phyloP scores from a whole-genome alignment of 1,140 invertebrate genomes.

The Mya arenaria region DNA sequence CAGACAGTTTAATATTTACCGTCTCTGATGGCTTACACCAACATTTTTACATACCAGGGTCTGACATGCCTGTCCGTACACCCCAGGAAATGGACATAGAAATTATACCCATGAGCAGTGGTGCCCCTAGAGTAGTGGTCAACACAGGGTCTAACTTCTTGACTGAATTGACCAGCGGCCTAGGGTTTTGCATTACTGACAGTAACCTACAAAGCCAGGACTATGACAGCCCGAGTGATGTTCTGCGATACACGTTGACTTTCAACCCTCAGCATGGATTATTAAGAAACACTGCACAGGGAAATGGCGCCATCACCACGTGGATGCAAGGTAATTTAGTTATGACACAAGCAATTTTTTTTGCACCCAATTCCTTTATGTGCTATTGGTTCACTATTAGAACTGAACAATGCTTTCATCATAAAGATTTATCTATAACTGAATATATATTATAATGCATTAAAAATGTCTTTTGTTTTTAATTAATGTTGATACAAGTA shows the following conservation, averaged over 20 bases:
- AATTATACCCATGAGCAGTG: constrained; percentile 80
- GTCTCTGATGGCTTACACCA: constrained; percentile 80
- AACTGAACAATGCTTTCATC: no score
- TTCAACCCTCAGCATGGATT: constrained; percentile 76
- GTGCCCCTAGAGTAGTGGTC: constrained; percentile 73
- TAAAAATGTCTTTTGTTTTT: no score
- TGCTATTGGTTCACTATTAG: no score
- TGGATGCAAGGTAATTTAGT: constrained; percentile 80
- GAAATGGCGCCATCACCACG: constrained; percentile 68
- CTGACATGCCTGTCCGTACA: constrained; percentile 63
- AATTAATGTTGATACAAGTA: no score
- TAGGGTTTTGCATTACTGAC: constrained; percentile 74
- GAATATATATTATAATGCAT: no score
- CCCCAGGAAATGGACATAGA: constrained; percentile 78
- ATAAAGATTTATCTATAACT: no score
- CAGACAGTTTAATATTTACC: constrained; percentile 80
- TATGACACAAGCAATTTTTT: constrained; percentile 19
- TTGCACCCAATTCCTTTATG: no score
- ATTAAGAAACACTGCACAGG: constrained; percentile 69
- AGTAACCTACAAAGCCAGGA: constrained; percentile 77
- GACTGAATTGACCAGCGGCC: constrained; percentile 58
- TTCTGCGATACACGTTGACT: constrained; percentile 74
- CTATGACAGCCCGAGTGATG: constrained; percentile 73
- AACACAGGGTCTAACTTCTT: constrained; percentile 76
- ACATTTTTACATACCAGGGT: constrained; percentile 79